These are phyloP conservation scores for Ophiothrix spiculata DNA, from an alignment of 35 echinoderm and acorn worm genomes.

Conservation along the genomic window DNA sequence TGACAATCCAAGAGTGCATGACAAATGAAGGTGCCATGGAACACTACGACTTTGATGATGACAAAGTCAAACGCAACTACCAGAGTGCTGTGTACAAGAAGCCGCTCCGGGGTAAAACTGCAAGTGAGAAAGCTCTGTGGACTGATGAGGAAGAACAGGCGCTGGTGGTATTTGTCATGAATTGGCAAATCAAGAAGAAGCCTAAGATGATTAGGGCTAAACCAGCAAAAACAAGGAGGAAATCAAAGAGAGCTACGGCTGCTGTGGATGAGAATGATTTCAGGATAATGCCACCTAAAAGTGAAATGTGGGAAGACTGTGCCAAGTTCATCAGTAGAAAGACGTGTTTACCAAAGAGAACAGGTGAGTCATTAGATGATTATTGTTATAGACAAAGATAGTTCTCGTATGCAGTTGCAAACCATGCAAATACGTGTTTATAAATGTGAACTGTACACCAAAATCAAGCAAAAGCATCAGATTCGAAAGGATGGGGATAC, in stretches of 20 bases:
- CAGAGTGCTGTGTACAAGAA: neutral
- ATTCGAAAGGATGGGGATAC: no score
- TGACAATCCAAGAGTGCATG: conserved; percentile 1
- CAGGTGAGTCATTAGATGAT: no score
- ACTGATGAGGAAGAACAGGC: neutral
- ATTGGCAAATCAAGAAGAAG: neutral
- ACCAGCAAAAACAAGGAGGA: neutral
- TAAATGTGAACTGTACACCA: no score
- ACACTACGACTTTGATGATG: neutral
- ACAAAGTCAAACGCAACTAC: neutral
- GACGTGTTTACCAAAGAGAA: neutral
- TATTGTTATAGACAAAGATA: no score
- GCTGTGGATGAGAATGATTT: neutral
- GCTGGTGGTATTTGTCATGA: neutral
- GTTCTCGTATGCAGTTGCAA: no score
- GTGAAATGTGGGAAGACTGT: neutral
- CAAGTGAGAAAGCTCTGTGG: neutral
- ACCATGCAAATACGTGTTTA: no score
- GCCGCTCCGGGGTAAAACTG: neutral
- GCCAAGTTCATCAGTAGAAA: neutral
- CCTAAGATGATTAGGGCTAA: neutral
- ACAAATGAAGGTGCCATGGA: conserved; percentile 1
- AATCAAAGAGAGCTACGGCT: neutral
- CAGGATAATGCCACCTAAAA: neutral
- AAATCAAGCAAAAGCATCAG: no score